Base-by-base conservation (phyloP, 2,113 vertebrate species). In the Lophius piscatorius region DNA sequence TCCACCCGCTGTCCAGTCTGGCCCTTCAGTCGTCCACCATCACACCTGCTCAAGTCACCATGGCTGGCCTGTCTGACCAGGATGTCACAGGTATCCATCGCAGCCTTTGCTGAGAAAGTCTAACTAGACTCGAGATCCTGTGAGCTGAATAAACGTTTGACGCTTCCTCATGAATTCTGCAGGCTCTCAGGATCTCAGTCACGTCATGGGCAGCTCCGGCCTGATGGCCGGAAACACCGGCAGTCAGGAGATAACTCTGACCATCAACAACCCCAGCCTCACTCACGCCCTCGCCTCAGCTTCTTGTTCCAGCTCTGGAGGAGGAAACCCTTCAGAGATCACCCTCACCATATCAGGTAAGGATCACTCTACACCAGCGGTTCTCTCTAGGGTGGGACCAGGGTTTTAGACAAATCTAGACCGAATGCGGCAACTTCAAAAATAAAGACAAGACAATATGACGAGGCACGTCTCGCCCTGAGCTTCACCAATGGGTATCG, bases 341-440 rank as follows among this genome's bases (percentile, higher is more conserved):
- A 98, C 96, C 0, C 93, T 99, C 54, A 99, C 97, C 5, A 98
- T 98, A 92, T 97, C 97, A 76, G 97, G 97, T 96, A 70, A 10
- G 34, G 4, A 17, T 6, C 3, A 13, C 14, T 21, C 0, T n/a
- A 38, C 2, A 14, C 1, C 9, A 17, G 3, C 12, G 18, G 6
- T 11, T 38, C 39, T 9, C 46, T 22, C 18, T 16, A 33, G n/a
- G n/a, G n/a, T n/a, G n/a, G n/a, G n/a, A n/a, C n/a, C n/a, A n/a
- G n/a, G n/a, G n/a, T n/a, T n/a, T n/a, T n/a, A n/a, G n/a, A n/a
- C n/a, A n/a, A n/a, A n/a, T n/a, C n/a, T n/a, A n/a, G n/a, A n/a
- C n/a, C n/a, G n/a, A n/a, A n/a, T n/a, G n/a, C n/a, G n/a, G n/a
- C n/a, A n/a, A n/a, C n/a, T n/a, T n/a, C n/a, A n/a, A n/a, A n/a